Evolutionary conservation across 2,888 invertebrate species (phyloP), one percentile per base, ranked within the genome.

Genomic region (Noctua janthina): DNA sequence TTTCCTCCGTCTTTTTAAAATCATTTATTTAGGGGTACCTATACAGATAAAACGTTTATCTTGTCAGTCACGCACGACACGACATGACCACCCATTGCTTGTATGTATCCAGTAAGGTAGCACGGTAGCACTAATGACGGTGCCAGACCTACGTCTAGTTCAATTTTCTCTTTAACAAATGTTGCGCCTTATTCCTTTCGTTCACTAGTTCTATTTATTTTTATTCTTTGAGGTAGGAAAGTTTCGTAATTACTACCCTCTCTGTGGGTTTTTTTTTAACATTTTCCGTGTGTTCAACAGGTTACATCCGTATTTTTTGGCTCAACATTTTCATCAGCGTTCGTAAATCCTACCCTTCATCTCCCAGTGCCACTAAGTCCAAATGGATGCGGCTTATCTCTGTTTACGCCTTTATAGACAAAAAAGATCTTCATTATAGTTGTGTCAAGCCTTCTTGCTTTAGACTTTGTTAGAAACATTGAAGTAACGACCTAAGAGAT

Each of bases 211-310:
- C 88, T 89, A 91, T 93, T 92, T 91, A 87, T 78, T 82, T 74
- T 77, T 82, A 74, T 79, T 83, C 66, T 92, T 89, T 89, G 88
- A 88, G 83, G 84, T 87, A 87, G 88, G 88, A 89, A 91, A 92
- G 90, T 92, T 93, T 89, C 84, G 90, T 92, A 92, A 93, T 94
- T 93, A 92, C 90, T 82, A 87, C 90, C 78, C 83, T 83, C 79
- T 85, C 87, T 88, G 88, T 89, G 76, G 81, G 85, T 75, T 71
- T 29, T 70, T 83, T 74, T 76, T 23, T 76, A 66, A 23, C 23
- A 77, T 80, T 84, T 87, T 83, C 77, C 64, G 74, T 76, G 29
- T 80, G 79, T 86, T 91, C 92, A 92, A 92, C 92, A 92, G 93
- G 92, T 92, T 87, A 67, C 35, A 74, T 74, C 79, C 46, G 83